phyloP scores from a whole-genome alignment of 2,888 invertebrate genomes.

The Melipona beecheii region DNA sequence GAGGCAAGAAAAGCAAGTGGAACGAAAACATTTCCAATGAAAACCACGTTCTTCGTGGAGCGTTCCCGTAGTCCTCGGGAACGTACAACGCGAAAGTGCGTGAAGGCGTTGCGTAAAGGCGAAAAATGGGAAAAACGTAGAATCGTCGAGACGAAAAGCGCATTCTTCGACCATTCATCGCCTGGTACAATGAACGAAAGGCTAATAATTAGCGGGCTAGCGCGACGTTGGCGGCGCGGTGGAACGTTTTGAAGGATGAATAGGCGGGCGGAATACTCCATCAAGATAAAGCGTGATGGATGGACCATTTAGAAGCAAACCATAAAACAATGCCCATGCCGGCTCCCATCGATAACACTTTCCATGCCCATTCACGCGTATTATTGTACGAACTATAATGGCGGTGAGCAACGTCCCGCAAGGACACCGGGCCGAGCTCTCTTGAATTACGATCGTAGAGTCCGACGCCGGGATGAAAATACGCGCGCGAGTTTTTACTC shows the following conservation, averaged over 20 bases:
- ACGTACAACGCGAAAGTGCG: background rate
- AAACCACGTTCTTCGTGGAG: background rate
- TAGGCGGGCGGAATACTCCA: slow-evolving; percentile 69
- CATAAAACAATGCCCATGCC: slow-evolving; percentile 71
- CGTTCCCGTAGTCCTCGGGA: too few species aligned
- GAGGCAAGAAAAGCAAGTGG: too few species aligned
- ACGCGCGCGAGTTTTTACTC: background rate
- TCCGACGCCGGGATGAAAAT: slow-evolving; percentile 28
- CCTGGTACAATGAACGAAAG: slow-evolving; percentile 57
- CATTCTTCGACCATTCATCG: slow-evolving; percentile 47
- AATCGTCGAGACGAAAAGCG: slow-evolving; percentile 26
- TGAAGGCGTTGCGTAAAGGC: background rate
- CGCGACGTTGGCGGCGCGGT: slow-evolving; percentile 28
- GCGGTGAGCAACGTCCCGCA: slow-evolving; percentile 40
- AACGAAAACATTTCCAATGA: background rate
- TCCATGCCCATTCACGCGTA: slow-evolving; percentile 59
- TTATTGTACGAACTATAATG: slow-evolving; percentile 60
- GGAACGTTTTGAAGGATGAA: slow-evolving; percentile 68
- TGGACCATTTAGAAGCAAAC: slow-evolving; percentile 69
- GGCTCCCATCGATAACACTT: slow-evolving; percentile 69
- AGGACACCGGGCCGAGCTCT: slow-evolving; percentile 31
- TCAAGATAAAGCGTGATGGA: slow-evolving; percentile 71
- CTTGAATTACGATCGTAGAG: slow-evolving; percentile 45
- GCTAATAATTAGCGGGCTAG: slow-evolving; percentile 65
- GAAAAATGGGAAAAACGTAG: background rate